These are phyloP conservation scores for Ramazzottius varieornatus DNA, from an alignment of 2,888 invertebrate genomes.

Conservation along the genomic window DNA sequence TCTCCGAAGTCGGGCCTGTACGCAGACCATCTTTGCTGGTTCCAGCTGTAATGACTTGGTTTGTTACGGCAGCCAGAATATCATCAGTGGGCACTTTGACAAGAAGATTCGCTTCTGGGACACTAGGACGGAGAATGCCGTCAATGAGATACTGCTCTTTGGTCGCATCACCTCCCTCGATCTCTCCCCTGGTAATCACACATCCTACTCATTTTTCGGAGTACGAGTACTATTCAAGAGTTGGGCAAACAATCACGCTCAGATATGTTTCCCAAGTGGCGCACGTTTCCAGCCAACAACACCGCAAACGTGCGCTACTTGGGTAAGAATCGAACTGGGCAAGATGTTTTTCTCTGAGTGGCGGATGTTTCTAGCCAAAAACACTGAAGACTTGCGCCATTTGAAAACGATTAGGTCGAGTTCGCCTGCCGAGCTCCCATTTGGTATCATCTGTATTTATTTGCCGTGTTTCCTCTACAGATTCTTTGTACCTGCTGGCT, in stretches of 20 bases:
- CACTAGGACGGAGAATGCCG: slow-evolving; percentile 46
- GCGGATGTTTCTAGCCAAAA: neutral
- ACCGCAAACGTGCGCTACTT: no score
- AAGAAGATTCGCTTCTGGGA: slow-evolving; percentile 90
- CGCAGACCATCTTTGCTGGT: slow-evolving; percentile 70
- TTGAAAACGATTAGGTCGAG: neutral
- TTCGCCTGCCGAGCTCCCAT: neutral
- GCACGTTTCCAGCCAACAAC: no score
- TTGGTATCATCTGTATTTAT: neutral
- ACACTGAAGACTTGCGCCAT: neutral
- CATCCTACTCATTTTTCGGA: slow-evolving; percentile 4
- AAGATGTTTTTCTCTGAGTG: slow-evolving; percentile 6
- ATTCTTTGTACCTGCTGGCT: slow-evolving; percentile 60
- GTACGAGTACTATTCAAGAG: no score
- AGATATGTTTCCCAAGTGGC: no score
- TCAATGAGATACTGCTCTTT: slow-evolving; percentile 56
- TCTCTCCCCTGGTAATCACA: slow-evolving; percentile 47
- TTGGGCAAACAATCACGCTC: neutral
- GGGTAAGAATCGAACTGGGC: no score
- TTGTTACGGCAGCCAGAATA: slow-evolving; percentile 23
- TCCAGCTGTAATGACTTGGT: slow-evolving; percentile 90
- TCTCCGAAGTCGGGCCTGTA: slow-evolving; percentile 61
- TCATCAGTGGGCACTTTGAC: slow-evolving; percentile 93
- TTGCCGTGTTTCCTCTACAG: slow-evolving; percentile 34
- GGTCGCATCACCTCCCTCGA: slow-evolving; percentile 85